Evolutionary conservation across 2,113 vertebrate genomes (phyloP).

Genomic region (Corydoras maculifer): DNA sequence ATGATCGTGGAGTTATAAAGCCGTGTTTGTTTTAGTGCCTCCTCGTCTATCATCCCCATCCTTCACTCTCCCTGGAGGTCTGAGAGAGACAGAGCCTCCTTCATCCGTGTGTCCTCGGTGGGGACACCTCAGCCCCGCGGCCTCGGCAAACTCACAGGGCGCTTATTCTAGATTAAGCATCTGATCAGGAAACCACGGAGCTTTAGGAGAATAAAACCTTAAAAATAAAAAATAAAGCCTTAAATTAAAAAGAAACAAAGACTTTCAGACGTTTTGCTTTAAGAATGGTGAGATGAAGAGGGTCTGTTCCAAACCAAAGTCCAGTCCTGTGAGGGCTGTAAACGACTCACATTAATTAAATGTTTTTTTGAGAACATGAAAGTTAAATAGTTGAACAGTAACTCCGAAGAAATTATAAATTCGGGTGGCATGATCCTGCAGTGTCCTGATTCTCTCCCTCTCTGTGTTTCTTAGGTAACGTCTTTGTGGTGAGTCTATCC

Average conservation of each 20-base stretch:
- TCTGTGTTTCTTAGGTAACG: conserved; percentile 62
- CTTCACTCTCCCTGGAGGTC: not conserved
- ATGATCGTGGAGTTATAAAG: conserved; percentile 6
- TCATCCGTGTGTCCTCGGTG: not conserved
- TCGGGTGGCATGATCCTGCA: too few species aligned
- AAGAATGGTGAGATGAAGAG: too few species aligned
- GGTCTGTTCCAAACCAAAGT: too few species aligned
- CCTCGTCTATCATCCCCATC: conserved; percentile 8
- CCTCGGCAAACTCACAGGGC: not conserved
- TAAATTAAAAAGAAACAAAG: too few species aligned
- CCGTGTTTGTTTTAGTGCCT: not conserved
- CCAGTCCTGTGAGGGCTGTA: too few species aligned
- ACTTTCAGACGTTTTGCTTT: too few species aligned
- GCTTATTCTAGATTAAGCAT: conserved; percentile 17
- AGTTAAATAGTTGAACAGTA: too few species aligned
- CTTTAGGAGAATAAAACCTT: too few species aligned
- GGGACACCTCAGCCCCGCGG: not conserved
- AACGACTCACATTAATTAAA: not conserved
- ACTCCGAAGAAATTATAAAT: not conserved
- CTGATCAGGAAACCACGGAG: conserved; percentile 2
- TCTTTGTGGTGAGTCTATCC: conserved; percentile 79
- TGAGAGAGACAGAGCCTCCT: not conserved
- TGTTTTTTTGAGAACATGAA: too few species aligned
- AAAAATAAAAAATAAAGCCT: too few species aligned
- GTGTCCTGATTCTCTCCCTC: too few species aligned